Evolutionary conservation across 2,113 vertebrate genomes (phyloP).

Genomic region (Odobenus rosmarus): DNA sequence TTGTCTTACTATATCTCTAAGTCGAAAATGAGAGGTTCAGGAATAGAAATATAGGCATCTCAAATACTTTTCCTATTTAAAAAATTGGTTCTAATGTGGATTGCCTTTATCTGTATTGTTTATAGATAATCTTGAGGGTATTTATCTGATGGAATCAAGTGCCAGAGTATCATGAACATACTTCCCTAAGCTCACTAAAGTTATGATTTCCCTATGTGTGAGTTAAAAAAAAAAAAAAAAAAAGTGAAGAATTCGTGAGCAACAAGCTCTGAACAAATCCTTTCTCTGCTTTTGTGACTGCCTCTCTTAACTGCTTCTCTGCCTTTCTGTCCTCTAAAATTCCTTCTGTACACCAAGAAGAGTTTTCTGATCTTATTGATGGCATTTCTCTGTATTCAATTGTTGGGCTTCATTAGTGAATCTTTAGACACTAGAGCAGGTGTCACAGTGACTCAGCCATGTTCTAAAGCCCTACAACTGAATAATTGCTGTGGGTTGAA

Average conservation of each 20-base stretch:
- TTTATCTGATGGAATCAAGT: not conserved
- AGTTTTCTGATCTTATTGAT: not conserved
- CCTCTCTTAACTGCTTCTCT: not conserved
- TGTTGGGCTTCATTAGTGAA: not conserved
- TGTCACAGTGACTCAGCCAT: not conserved
- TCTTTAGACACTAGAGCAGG: not conserved
- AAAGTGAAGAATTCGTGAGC: not conserved
- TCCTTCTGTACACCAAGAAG: not conserved
- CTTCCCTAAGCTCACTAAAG: not conserved
- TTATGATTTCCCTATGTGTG: not conserved
- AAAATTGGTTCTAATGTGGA: not conserved
- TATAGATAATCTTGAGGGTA: not conserved
- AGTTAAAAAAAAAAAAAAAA: not conserved
- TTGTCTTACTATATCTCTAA: not conserved
- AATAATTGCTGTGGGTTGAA: not conserved
- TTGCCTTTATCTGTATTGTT: conserved; percentile 17
- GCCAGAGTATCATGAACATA: not conserved
- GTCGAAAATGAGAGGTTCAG: not conserved
- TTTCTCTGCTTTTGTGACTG: not conserved
- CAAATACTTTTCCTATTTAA: conserved; percentile 7
- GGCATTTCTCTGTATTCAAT: not conserved
- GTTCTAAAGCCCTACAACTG: not conserved
- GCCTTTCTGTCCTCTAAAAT: not conserved
- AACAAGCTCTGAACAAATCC: not conserved
- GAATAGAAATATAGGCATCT: not conserved